Base-by-base conservation (phyloP, 2,113 vertebrate genomes). In the Gasterosteus aculeatus region DNA sequence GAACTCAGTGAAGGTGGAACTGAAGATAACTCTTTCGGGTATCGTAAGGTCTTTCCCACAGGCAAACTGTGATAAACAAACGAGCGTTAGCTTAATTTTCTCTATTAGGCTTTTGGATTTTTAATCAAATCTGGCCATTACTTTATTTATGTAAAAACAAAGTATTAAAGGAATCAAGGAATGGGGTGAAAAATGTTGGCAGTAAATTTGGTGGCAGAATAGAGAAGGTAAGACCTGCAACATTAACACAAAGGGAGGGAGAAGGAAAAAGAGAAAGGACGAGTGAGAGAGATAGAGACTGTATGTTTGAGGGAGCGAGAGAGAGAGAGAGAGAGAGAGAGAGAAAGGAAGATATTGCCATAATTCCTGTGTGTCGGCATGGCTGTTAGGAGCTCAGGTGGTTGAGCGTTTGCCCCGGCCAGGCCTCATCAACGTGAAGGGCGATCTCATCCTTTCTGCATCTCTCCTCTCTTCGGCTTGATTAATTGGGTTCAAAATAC, bases 391-490 rank as follows among this genome's bases (percentile, higher is more conserved):
- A 97, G 96, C 97, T 98, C 97, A 99, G 97, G 97, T 99, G 97
- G 95, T 94, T 95, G 92, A 97, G 95, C 95, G 91, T 95, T 97
- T 97, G 97, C 96, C 96, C 97, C 88, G 95, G 94, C 95, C 96
- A 95, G 95, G 97, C 96, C 96, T 97, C 96, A 98, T 99, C 97
- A 98, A 97, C 95, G 96, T 97, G 97, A 98, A 99, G 97, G 97
- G 96, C 96, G 95, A 98, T 97, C 96, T 96, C 97, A 97, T 98
- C 96, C 95, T 95, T 95, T 96, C 95, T 96, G 96, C 96, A 96
- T 96, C 96, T 96, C 94, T 95, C 94, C 95, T 96, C 95, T 94
- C 96, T 94, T 91, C 94, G 89, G 95, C 96, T 97, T 97, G 96
- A 98, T 98, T 99, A 99, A 99, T 98, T 99, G 97, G 97, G 96